A percentile compares a stretch with the other conserved stretches of the same genome.
These are phyloP conservation scores for Bubo scandiacus DNA, from an alignment of 2,113 vertebrate genomes.

Conservation along the genomic window DNA sequence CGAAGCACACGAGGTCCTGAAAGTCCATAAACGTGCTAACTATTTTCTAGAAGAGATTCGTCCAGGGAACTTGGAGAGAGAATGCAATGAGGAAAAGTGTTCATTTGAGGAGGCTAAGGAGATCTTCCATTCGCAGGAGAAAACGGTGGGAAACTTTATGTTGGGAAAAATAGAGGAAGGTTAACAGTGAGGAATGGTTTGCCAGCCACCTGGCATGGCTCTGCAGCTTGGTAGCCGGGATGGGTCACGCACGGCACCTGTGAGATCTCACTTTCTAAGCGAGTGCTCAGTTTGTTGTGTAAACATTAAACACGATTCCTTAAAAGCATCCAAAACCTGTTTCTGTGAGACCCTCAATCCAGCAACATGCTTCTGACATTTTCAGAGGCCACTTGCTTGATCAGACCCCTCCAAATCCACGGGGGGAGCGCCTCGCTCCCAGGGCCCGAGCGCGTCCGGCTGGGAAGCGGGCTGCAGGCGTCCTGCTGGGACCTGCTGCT, in stretches of 20 bases:
- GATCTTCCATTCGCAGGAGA: slow-evolving; percentile 83
- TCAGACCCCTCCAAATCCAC: background rate
- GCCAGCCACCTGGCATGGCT: background rate
- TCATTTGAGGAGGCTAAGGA: slow-evolving; percentile 83
- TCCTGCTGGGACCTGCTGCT: background rate
- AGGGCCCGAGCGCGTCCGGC: accelerated
- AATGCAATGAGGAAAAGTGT: slow-evolving; percentile 82
- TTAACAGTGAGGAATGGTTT: background rate
- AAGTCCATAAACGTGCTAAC: slow-evolving; percentile 72
- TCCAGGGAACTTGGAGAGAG: slow-evolving; percentile 82
- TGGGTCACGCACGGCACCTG: background rate
- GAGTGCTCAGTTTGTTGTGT: background rate
- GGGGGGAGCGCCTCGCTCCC: background rate
- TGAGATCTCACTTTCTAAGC: background rate
- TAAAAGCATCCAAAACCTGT: background rate
- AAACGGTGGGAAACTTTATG: slow-evolving; percentile 67
- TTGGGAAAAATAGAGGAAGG: background rate
- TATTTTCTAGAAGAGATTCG: slow-evolving; percentile 79
- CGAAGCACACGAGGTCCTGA: slow-evolving; percentile 68
- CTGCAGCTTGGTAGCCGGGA: background rate
- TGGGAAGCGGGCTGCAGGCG: background rate
- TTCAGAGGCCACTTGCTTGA: background rate
- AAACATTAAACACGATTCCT: background rate
- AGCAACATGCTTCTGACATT: background rate
- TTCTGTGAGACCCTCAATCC: background rate